phyloP scores from a whole-genome alignment of 2,888 invertebrate species.

The Andrena chrysosceles region DNA sequence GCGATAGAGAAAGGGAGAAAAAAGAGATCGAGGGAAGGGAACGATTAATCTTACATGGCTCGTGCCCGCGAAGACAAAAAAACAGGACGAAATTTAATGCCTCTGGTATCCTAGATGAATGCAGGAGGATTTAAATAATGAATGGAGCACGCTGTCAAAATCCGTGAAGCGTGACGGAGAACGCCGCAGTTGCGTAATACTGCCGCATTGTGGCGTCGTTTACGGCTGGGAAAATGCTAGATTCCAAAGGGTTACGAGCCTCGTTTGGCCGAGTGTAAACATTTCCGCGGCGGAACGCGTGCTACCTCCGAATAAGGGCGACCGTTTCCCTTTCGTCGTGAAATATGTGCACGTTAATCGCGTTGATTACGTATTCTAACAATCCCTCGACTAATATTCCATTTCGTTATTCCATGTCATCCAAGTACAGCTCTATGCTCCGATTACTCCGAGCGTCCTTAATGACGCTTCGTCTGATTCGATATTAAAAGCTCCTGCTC shows the following conservation, averaged over 20 bases:
- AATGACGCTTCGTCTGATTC: too few species aligned
- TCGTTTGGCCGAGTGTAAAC: slow-evolving; percentile 45
- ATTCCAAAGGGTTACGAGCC: slow-evolving; percentile 62
- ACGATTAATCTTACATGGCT: background rate
- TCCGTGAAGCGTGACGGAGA: slow-evolving; percentile 75
- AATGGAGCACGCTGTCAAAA: slow-evolving; percentile 74
- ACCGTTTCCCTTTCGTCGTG: background rate
- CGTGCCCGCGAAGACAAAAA: background rate
- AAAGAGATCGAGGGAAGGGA: background rate
- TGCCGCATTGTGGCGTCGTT: slow-evolving; percentile 61
- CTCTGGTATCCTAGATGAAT: slow-evolving; percentile 27
- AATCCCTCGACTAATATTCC: background rate
- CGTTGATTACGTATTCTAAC: slow-evolving; percentile 6
- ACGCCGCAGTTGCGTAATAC: slow-evolving; percentile 73
- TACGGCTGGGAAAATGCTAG: slow-evolving; percentile 74
- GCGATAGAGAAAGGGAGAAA: background rate
- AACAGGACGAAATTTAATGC: slow-evolving; percentile 11
- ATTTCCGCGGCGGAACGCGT: slow-evolving; percentile 45
- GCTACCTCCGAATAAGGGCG: slow-evolving; percentile 42
- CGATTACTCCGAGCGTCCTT: too few species aligned
- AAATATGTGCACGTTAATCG: slow-evolving; percentile 37
- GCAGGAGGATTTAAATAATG: slow-evolving; percentile 59
- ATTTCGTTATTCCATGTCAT: background rate
- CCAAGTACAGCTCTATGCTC: background rate
- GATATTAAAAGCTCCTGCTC: background rate